Base-by-base conservation (phyloP, 1,140 invertebrate genomes). In the Battus philenor region DNA sequence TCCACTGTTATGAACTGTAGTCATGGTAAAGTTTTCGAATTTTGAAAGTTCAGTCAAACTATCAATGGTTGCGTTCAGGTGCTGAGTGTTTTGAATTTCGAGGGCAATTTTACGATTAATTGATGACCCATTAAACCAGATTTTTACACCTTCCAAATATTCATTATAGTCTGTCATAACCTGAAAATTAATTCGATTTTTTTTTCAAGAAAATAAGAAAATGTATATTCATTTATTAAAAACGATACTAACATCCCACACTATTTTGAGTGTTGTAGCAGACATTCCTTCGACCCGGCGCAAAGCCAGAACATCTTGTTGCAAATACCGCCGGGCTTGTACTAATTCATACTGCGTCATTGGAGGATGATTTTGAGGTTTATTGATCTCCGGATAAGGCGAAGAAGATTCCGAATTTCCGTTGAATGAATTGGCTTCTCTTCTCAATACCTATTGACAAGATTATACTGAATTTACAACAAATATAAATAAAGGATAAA, bases 81-180 rank as follows among this genome's bases (percentile, higher is more conserved):
- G 53, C 27, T 66, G 56, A 18, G 50, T 41, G 34, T 60, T 74
- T 43, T 76, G 54, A 13, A 67, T 34, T 34, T 79, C 75, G 41
- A 70, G 45, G 26, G 62, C 58, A 36, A 69, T 57, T 54, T 75
- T 63, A 33, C 58, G 46, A 55, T 82, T 84, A 11, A 80, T 30
- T 4, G 91, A 91, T 33, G 94, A 86, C 64, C 95, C 92, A 47
- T 95, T 91, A 74, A 96, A 99, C 46, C 96, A 91, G 44, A 98
- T 93, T 71, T 98, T 97, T 13, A 97, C 92, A 10, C 97, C 97
- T 87, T 98, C 94, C 1, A 97, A 88, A 56, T 89, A 89, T 73
- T 89, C 87, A 30, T 85, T 85, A 50, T 86, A 86, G 56, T 87
- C 82, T 9, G 78, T 86, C 43, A 83, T 50, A 4, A 86, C 71